Evolutionary conservation across 2,113 vertebrate genomes (phyloP), one percentile per base, ranked within the genome.

Genomic region (Strix uralensis): DNA sequence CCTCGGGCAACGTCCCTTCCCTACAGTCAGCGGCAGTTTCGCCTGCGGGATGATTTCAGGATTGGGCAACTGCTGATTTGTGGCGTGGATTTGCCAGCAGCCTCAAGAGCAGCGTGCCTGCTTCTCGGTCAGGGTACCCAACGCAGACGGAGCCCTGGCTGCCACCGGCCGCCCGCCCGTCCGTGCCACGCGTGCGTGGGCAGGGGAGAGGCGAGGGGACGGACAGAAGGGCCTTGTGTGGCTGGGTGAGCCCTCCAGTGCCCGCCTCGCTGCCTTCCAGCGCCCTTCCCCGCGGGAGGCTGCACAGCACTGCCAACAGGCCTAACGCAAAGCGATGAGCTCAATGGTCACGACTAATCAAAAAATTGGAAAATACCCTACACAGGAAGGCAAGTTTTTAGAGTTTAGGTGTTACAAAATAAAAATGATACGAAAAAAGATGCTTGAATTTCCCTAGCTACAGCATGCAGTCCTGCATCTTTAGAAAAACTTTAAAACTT

Each of bases 361-460:
- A 34, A 44, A 32, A 51, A 59, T 6, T 20, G 80, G 49, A 66
- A 61, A 73, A 42, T 8, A 32, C 1, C 20, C 30, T 9, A 0
- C 0, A 30, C 22, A 3, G 17, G 36, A 80, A 57, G 1, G 26
- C 34, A 23, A 22, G 18, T 9, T 30, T 36, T 15, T 22, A 21
- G 26, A n/a, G 72, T 17, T 51, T 3, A 16, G 10, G 38, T 25
- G 55, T 5, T 52, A 15, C 10, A 12, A 40, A 83, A 29, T 11
- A 44, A 69, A 65, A 51, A 5, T 1, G 2, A 0, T 9, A 8
- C 1, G 16, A 22, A 51, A 52, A n/a, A 54, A 57, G 13, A 11
- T 0, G 1, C 18, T n/a, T 15, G 51, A 0, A 0, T 26, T 62
- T 65, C 62, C 47, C 20, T 21, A 12, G 54, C n/a, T 67, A n/a